Evolutionary conservation across 1,140 invertebrate genomes (phyloP).

Genomic region (Teleopsis dalmanni): DNA sequence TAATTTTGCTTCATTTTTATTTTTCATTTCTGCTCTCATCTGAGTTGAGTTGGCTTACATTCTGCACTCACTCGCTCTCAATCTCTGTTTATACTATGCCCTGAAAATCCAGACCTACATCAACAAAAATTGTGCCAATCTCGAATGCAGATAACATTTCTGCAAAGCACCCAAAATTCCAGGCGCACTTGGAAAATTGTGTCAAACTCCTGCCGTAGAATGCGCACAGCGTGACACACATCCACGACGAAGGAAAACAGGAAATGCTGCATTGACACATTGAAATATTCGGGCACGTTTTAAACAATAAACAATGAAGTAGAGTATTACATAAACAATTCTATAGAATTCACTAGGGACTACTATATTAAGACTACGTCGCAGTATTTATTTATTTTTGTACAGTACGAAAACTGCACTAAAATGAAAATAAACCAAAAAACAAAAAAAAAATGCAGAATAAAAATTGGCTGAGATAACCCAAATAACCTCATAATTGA

Average conservation of each 20-base stretch:
- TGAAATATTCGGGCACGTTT: slow-evolving; percentile 6
- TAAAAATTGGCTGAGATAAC: too few relatives aligned
- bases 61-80: not conserved
- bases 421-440: not conserved
- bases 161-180: slow-evolving; percentile 29
- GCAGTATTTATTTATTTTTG: slow-evolving; percentile 6
- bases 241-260: slow-evolving; percentile 19
- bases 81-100: slow-evolving; percentile 23
- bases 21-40: too few relatives aligned
- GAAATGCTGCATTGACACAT: slow-evolving; percentile 43
- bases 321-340: not conserved
- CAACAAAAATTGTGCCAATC: slow-evolving; percentile 23
- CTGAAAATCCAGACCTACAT: slow-evolving; percentile 44
- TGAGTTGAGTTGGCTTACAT: too few relatives aligned
- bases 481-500: slow-evolving; percentile 12
- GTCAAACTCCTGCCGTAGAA: slow-evolving; percentile 34
- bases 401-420: slow-evolving; percentile 1
- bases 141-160: slow-evolving; percentile 10
- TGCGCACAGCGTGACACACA: not conserved
- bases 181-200: slow-evolving; percentile 43
- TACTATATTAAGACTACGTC: too few relatives aligned
- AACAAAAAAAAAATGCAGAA: not conserved
- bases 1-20: too few relatives aligned
- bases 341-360: too few relatives aligned
- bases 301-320: not conserved